Evolutionary conservation across 1,140 invertebrate species (phyloP), one percentile per base, ranked within the genome.

Genomic region (Megalopta genalis): DNA sequence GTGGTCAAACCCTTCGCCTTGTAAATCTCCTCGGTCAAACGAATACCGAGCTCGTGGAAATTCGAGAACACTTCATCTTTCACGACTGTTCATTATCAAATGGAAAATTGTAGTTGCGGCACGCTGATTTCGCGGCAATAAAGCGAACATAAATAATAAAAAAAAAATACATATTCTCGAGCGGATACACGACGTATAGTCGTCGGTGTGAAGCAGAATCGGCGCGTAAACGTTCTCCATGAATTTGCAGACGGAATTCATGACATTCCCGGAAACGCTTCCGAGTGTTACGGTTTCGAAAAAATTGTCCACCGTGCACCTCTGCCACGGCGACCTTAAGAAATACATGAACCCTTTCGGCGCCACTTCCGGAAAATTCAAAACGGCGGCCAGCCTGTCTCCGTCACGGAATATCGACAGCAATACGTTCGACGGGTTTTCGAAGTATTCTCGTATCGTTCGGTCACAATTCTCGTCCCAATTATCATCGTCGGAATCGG

Each of bases 21-120:
- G 90, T 97, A 96, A 85, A 97, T 94, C 68, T 96, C 93, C 83
- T 97, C 96, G 1, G 95, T 97, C n/a, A 98, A 88, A 82, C 95
- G 95, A 0, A 95, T 94, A 52, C 98, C 90, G 89, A 98, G 96
- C 68, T 95, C 95, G 87, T 98, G 96, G 60, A 98, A 87, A 82
- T 96, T 95, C 4, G 94, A 94, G 81, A 89, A 90, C 0, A 90
- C 63, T 21, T 90, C 76, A 60, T 90, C 77, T 72, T 73, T 87
- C 67, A 80, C 86, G 70, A 89, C 90, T 90, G 62, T 64, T 66
- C n/a, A 10, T 77, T 84, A 63, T 37, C 23, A 63, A n/a, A 74
- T 74, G 80, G 63, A 75, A 84, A 73, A 62, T 54, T 57, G 21
- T 52, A 52, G 16, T 52, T 52, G 49, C 16, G 18, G 16, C 6